Percentiles rank a stretch among this genome's conserved stretches.
These are phyloP conservation scores for Lamellibrachia luymesi DNA, from an alignment of 1,140 invertebrate species.

Conservation along the genomic window DNA sequence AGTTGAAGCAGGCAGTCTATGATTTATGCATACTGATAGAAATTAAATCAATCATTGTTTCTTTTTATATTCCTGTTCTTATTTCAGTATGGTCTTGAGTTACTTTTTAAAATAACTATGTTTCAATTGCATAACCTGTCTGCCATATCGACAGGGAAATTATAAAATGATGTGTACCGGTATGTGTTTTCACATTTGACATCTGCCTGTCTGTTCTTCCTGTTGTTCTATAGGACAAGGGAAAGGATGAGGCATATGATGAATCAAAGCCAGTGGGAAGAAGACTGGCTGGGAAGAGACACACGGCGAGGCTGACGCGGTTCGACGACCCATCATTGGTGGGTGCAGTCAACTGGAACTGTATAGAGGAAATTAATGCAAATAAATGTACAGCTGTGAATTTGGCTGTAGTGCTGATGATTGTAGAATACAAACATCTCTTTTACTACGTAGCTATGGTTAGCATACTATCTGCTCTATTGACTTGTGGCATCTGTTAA, in stretches of 20 bases:
- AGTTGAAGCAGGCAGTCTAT: too few relatives aligned
- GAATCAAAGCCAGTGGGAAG: not conserved
- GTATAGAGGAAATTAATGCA: not conserved
- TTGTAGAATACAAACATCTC: not conserved
- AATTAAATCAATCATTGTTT: too few relatives aligned
- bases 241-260: conserved; percentile 23
- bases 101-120: too few relatives aligned
- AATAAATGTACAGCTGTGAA: conserved; percentile 17
- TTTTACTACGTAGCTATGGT: not conserved
- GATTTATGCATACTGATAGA: too few relatives aligned
- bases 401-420: not conserved
- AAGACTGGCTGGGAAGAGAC: not conserved
- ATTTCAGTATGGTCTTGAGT: too few relatives aligned
- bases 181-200: too few relatives aligned
- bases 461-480: not conserved
- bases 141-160: not conserved
- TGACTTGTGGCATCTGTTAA: too few relatives aligned
- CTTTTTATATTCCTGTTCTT: too few relatives aligned
- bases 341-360: not conserved
- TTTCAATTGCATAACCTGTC: too few relatives aligned
- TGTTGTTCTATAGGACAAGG: conserved; percentile 21
- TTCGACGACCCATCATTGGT: conserved; percentile 13
- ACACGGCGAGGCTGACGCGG: not conserved
- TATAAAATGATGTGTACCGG: not conserved
- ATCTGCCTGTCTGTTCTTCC: not conserved